Conservation (phyloP, 2,113 vertebrate species). For the Hippopotamus amphibius region DNA sequence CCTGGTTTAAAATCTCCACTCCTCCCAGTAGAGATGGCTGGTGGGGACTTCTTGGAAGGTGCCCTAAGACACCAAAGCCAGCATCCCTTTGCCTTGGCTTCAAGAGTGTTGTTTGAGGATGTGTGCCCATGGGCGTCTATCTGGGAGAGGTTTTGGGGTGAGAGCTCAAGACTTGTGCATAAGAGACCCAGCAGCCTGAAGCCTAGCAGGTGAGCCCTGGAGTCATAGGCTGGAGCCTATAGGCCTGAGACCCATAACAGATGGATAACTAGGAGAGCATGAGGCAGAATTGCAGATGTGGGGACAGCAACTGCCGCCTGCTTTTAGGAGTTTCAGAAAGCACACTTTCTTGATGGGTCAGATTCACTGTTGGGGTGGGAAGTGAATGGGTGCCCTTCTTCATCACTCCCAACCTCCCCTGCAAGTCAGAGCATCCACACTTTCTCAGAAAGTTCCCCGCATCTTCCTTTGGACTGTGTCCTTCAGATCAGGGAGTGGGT, state of each 20-base stretch:
- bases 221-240: neutral
- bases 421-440: neutral
- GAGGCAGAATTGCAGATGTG: neutral
- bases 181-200: neutral
- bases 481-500: neutral
- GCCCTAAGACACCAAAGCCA: neutral
- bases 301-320: too few species aligned
- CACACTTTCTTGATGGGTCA: neutral
- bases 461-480: neutral
- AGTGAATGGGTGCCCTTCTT: neutral
- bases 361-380: neutral
- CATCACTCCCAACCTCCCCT: accelerated
- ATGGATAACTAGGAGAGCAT: neutral
- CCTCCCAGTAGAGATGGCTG: neutral
- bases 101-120: neutral
- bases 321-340: neutral
- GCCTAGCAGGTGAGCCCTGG: too few species aligned
- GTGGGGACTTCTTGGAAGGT: neutral
- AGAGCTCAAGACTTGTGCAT: accelerated
- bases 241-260: neutral
- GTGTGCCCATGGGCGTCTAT: neutral
- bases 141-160: neutral
- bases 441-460: neutral
- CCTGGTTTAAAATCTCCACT: neutral
- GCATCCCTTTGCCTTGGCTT: neutral